Evolutionary conservation across 2,113 vertebrate species (phyloP).

Genomic region (Irena cyanogastra): DNA sequence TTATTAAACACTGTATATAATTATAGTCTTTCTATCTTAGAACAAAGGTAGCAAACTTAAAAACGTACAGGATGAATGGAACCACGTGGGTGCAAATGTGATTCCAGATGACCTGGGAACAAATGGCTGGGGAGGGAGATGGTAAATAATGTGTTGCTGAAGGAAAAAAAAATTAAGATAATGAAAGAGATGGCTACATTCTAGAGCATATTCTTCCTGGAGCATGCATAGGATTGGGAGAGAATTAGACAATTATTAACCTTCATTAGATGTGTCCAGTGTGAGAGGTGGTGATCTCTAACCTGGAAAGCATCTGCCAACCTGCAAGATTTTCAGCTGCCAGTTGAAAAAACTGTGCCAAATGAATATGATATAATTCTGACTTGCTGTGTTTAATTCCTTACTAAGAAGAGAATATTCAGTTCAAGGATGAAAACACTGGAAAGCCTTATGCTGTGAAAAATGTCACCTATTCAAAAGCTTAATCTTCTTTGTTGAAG

Average conservation of each 20-base stretch:
- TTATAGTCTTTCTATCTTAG: neutral
- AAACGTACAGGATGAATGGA: neutral
- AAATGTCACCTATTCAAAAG: neutral
- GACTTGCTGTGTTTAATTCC: neutral
- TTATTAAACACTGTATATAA: neutral
- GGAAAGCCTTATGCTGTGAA: neutral
- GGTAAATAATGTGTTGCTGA: neutral
- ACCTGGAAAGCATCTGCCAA: neutral
- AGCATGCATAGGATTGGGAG: neutral
- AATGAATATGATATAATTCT: neutral
- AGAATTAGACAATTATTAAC: neutral
- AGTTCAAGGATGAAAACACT: neutral
- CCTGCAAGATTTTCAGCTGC: neutral
- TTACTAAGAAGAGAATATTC: neutral
- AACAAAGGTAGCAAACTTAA: neutral
- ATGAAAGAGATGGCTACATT: neutral
- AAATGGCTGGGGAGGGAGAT: neutral
- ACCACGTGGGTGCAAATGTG: neutral
- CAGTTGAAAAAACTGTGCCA: neutral
- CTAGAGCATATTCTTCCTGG: neutral
- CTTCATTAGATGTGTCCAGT: neutral
- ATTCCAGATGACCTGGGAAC: neutral
- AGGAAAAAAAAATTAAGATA: neutral
- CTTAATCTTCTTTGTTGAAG: neutral
- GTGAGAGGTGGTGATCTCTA: neutral